Conservation (phyloP, 2,113 vertebrate genomes). For the Aspiorhynchus laticeps region DNA sequence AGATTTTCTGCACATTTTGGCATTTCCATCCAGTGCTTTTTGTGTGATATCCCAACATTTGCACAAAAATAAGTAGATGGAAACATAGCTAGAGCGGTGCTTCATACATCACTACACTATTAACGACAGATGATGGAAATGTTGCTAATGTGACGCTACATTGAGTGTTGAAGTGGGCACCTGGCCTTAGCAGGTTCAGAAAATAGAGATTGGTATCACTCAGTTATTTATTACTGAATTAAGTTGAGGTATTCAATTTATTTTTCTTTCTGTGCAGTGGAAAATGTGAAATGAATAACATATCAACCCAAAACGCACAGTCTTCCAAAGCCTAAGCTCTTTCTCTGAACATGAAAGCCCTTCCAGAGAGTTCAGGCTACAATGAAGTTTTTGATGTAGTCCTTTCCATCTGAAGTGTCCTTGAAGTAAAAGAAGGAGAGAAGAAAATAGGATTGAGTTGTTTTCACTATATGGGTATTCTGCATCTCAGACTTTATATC, state of each 20-base stretch:
- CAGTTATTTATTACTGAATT: background rate
- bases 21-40: too few species aligned
- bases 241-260: background rate
- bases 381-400: slow-evolving; percentile 38
- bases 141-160: background rate
- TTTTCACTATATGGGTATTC: slow-evolving; percentile 41
- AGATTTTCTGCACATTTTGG: too few species aligned
- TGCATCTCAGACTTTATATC: slow-evolving; percentile 37
- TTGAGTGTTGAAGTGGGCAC: background rate
- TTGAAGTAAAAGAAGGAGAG: slow-evolving; percentile 39
- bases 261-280: background rate
- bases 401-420: slow-evolving; percentile 44
- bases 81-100: too few species aligned
- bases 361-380: slow-evolving; percentile 32
- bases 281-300: slow-evolving; percentile 22
- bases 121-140: background rate
- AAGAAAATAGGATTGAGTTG: slow-evolving; percentile 29
- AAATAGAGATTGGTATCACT: background rate
- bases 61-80: too few species aligned
- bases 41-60: too few species aligned
- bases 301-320: slow-evolving; percentile 14
- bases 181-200: background rate
- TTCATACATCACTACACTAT: background rate
- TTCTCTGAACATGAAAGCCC: slow-evolving; percentile 49
- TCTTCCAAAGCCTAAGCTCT: slow-evolving; percentile 17